phyloP scores from a whole-genome alignment of 2,797 vertebrate genomes.

The Eptatretus atami region DNA sequence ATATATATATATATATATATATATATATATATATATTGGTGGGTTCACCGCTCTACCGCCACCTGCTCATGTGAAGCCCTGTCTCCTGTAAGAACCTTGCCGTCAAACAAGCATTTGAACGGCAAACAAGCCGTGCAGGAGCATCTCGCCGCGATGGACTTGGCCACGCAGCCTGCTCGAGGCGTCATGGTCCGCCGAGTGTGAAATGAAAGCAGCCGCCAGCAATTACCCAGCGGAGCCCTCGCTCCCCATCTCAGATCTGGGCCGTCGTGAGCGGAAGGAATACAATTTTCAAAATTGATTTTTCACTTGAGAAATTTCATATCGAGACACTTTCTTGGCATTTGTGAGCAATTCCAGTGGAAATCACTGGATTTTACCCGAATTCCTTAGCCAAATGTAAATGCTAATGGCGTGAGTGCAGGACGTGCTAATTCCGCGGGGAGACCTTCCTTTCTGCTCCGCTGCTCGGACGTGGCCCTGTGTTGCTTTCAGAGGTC shows the following conservation, averaged over 20 bases:
- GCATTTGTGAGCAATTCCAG: neutral
- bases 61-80: neutral
- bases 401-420: no score
- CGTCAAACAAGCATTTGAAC: neutral
- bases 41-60: no score
- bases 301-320: constrained; percentile 6
- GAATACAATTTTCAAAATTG: constrained; percentile 5
- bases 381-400: no score
- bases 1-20: no score
- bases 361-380: neutral
- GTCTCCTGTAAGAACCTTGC: neutral
- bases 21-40: no score
- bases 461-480: no score
- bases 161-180: constrained; percentile 1
- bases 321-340: constrained; percentile 3
- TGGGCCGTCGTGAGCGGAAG: neutral
- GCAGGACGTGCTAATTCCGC: no score
- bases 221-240: constrained; percentile 1
- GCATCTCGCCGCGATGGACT: neutral
- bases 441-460: no score
- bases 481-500: no score
- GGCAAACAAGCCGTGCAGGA: constrained; percentile 3
- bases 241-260: neutral
- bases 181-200: constrained; percentile 4
- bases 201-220: neutral